Evolutionary conservation across 2,797 vertebrate species (phyloP).

Genomic region (Telmatherina bonti): DNA sequence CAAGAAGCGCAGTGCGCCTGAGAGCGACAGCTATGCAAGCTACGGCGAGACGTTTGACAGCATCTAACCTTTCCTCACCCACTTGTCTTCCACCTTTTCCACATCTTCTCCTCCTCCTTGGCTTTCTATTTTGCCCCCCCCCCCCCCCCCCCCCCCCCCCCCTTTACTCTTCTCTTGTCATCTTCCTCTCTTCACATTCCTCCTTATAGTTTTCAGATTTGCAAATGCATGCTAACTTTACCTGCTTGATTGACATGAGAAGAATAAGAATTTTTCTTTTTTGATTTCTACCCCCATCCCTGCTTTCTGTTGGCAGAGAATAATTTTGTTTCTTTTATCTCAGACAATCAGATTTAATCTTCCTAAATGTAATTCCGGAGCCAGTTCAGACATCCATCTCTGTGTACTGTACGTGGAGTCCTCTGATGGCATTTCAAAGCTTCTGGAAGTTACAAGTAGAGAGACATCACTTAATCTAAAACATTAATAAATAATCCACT

Average conservation of each 20-base stretch:
- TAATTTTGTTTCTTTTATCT: slow-evolving; percentile 42
- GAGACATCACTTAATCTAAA: slow-evolving; percentile 53
- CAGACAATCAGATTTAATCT: slow-evolving; percentile 66
- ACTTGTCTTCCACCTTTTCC: slow-evolving; percentile 11
- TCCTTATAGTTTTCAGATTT: slow-evolving; percentile 42
- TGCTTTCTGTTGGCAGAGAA: slow-evolving; percentile 76
- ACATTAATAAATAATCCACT: slow-evolving; percentile 78
- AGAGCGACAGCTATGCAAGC: slow-evolving; percentile 84
- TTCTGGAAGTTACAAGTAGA: slow-evolving; percentile 63
- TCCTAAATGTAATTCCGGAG: slow-evolving; percentile 48
- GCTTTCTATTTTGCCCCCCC: slow-evolving; percentile 4
- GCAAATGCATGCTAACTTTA: slow-evolving; percentile 84
- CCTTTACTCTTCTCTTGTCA: slow-evolving; percentile 7
- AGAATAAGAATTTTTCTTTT: slow-evolving; percentile 21
- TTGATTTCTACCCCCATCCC: slow-evolving; percentile 19
- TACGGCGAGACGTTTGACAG: slow-evolving; percentile 83
- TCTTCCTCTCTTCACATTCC: slow-evolving; percentile 27
- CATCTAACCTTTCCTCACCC: slow-evolving; percentile 72
- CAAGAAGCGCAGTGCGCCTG: slow-evolving; percentile 89
- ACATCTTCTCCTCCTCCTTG: background rate
- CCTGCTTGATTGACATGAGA: slow-evolving; percentile 76
- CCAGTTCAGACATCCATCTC: slow-evolving; percentile 44
- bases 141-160: background rate
- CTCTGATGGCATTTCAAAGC: slow-evolving; percentile 53
- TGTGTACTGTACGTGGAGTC: slow-evolving; percentile 58